Conservation (phyloP, 2,113 vertebrate species). For the Hyla sarda region DNA sequence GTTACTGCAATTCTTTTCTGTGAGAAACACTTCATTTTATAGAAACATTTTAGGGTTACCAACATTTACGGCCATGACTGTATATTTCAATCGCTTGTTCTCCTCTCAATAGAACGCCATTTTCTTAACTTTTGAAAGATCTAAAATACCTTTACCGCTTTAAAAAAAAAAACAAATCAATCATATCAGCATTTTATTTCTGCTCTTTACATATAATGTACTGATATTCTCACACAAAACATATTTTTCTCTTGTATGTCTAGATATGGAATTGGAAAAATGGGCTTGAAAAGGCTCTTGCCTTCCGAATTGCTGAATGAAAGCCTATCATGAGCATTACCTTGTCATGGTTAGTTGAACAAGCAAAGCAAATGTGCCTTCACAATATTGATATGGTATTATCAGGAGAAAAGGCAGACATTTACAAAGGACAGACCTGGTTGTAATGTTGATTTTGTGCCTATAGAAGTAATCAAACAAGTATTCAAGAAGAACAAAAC, state of each 20-base stretch:
- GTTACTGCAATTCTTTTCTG: no score
- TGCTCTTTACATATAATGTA: no score
- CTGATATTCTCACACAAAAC: constrained; percentile 4
- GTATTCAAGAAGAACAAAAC: constrained; percentile 46
- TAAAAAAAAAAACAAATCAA: no score
- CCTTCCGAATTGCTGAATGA: constrained; percentile 9
- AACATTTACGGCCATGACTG: no score
- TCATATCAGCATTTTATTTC: neutral
- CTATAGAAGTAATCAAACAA: constrained; percentile 52
- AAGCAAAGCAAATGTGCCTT: constrained; percentile 53
- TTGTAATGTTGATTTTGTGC: constrained; percentile 46
- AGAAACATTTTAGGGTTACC: no score
- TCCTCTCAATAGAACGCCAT: no score
- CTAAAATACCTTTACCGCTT: no score
- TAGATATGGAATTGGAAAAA: constrained; percentile 48
- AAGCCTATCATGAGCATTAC: constrained; percentile 50
- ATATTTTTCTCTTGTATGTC: constrained; percentile 4
- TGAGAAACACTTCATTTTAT: no score
- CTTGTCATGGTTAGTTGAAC: constrained; percentile 54
- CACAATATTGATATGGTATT: constrained; percentile 38
- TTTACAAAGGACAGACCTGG: constrained; percentile 36
- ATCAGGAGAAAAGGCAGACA: constrained; percentile 22
- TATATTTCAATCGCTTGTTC: no score
- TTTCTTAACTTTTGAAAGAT: no score
- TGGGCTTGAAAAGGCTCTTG: constrained; percentile 29